Conservation (phyloP, 2,113 vertebrate species). For the Leuciscus idus region DNA sequence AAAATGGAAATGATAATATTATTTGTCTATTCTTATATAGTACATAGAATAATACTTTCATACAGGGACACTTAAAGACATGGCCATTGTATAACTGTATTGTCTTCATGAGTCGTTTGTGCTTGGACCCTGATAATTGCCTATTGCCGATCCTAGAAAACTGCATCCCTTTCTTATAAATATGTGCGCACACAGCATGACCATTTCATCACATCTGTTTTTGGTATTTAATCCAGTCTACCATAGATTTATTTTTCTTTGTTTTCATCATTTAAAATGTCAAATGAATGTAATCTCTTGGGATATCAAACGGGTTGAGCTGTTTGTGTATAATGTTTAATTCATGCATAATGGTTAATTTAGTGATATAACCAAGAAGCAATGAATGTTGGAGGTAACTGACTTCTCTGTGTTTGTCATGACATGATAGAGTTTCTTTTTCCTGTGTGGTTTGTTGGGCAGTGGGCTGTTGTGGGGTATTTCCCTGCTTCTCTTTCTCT, state of each 20-base stretch:
- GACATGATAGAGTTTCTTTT: constrained; percentile 49
- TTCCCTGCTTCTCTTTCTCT: constrained; percentile 82
- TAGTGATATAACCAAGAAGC: neutral
- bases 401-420: neutral
- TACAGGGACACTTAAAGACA: no score
- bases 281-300: constrained; percentile 13
- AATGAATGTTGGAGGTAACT: neutral
- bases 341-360: neutral
- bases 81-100: no score
- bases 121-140: no score
- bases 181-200: constrained; percentile 2
- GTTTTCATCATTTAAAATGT: constrained; percentile 10
- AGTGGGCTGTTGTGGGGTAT: constrained; percentile 56
- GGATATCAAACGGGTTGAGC: neutral
- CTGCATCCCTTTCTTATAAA: constrained; percentile 59
- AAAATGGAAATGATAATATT: no score
- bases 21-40: no score
- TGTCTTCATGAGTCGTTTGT: no score
- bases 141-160: constrained; percentile 55
- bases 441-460: constrained; percentile 28
- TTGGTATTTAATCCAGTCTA: neutral
- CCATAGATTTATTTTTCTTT: neutral
- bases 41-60: no score
- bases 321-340: neutral
- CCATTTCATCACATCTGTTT: constrained; percentile 5